A percentile compares a stretch with the other conserved stretches of the same genome.
phyloP scores from a whole-genome alignment of 2,113 vertebrate species.

The Setophaga kirtlandii region DNA sequence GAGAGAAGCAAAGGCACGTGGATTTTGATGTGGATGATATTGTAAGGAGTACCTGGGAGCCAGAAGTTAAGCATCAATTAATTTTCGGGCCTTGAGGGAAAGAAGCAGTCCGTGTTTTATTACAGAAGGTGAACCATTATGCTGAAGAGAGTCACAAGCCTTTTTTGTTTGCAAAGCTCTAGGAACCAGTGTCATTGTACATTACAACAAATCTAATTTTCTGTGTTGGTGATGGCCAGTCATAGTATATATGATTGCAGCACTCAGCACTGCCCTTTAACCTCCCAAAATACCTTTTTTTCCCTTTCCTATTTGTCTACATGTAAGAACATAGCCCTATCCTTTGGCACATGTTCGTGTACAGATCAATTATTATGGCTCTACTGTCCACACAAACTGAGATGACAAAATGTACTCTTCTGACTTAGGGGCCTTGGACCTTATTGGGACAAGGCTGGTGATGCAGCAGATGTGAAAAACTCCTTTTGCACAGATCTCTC shows the following conservation, averaged over 20 bases:
- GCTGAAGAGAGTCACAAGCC: neutral
- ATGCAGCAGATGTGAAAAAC: neutral
- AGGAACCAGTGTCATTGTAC: neutral
- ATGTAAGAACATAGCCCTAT: neutral
- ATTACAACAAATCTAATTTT: neutral
- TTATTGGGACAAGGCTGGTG: neutral
- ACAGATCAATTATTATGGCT: neutral
- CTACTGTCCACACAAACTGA: neutral
- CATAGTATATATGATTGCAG: neutral
- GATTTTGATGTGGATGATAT: neutral
- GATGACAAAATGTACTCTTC: neutral
- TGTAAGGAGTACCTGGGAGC: neutral
- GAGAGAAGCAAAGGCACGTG: neutral
- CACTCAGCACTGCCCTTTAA: neutral
- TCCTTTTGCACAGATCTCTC: neutral
- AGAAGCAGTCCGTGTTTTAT: neutral
- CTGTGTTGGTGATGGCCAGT: neutral
- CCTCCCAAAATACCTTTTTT: neutral
- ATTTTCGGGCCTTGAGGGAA: neutral
- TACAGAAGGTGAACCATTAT: neutral
- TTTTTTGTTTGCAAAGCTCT: neutral
- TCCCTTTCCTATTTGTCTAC: neutral
- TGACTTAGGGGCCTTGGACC: neutral
- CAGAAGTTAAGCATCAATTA: neutral
- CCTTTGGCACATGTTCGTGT: neutral